Base-by-base conservation (phyloP, 2,888 invertebrate species). In the Agriotes lineatus region DNA sequence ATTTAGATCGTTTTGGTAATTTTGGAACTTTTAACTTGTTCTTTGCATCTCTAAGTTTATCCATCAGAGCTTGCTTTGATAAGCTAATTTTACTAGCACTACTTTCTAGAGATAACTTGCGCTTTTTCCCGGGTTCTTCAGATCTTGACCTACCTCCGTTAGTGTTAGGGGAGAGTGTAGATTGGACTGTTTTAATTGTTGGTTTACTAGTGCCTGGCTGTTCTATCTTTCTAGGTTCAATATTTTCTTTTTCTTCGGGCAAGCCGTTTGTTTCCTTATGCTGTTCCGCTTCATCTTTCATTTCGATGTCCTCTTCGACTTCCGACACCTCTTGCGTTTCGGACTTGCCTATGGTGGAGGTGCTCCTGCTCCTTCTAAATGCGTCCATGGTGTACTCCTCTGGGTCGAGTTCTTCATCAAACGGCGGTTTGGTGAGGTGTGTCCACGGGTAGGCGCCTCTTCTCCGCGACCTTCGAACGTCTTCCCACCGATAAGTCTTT, bases 381-480 rank as follows among this genome's bases (percentile, higher is more conserved):
- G 78, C 76, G 20, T 81, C 82, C 82, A 82, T 82, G 33, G 74
- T 80, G 68, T 77, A 82, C 30, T 78, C 74, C 67, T 80, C 78
- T 18, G 86, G 80, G 76, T 87, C 86, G 30, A 85, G 81, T 37
- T 80, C 76, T 56, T 80, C 80, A 78, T 79, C 75, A 82, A 74
- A 88, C 80, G 82, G 88, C 83, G 82, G 87, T 82, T 93, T 93
- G 77, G 91, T 87, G 20, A 94, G 84, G 83, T 93, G 90, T 10
- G 94, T 93, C 93, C 93, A 94, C 75, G 94, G 94, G 80, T 94
- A 94, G 48, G 90, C 90, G 72, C 94, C 94, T 80, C 88, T 87
- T 77, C 88, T 87, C 83, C 90, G 90, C 75, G 90, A 88, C 81
- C 91, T 87, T 77, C 89, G 85, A 42, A 94, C 85, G 83, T 94